Evolutionary conservation across 2,113 vertebrate genomes (phyloP), one percentile per base, ranked within the genome.

Genomic region (Ammospiza nelsoni): DNA sequence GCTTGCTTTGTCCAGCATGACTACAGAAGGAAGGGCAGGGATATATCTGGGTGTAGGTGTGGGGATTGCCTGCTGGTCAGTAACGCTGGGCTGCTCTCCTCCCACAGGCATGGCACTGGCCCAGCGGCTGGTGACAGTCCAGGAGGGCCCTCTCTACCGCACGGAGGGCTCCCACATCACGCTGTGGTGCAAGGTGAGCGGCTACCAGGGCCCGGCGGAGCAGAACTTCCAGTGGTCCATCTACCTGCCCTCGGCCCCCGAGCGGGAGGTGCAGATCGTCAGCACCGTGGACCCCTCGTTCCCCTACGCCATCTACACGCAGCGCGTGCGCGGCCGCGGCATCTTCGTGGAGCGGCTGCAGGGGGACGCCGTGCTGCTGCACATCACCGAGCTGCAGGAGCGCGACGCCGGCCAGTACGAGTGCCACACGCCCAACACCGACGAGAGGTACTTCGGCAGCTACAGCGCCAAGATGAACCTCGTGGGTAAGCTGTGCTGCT

Each of bases 211-310:
- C 18, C 46, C 86, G 0, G 1, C 41, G 0, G 54, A 35, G 24
- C 98, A 98, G 92, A 68, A 98, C 86, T 99, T 99, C 76, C 99
- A 99, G 97, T 99, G 99, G 99, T 99, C 99, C 95, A 98, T 99
- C 97, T 99, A 99, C 96, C 97, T 98, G 85, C 97, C 98, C 9
- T 98, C 98, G 0, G 97, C 95, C 5, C 98, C 98, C 0, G 98
- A 99, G 92, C 97, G 98, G 5, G 99, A 99, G 97, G 99, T 99
- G 90, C 99, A 99, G 95, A 99, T 99, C 28, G 91, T 99, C 87
- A 99, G 99, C 98, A 99, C 99, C 2, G 27, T 97, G 29, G 98
- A 99, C 94, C 92, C 97, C 1, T 98, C 98, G 93, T 99, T 99
- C 92, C 98, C 99, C 55, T 99, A 99, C 2, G 98, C 99, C 46